Conservation (phyloP, 1,140 invertebrate species). For the Pteromalus puparum region DNA sequence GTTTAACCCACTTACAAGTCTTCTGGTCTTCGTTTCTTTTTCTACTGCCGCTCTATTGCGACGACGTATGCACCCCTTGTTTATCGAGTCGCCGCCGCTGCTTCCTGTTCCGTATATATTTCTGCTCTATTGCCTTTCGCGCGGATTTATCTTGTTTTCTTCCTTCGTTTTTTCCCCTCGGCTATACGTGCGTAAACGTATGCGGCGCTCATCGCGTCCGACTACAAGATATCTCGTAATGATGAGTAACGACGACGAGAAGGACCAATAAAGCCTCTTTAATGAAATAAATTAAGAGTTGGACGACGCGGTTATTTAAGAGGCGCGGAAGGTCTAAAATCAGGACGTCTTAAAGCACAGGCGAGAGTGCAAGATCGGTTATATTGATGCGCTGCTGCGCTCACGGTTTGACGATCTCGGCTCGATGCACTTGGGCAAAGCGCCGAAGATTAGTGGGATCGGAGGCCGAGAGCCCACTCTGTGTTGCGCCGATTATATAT, state of each 20-base stretch:
- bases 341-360: conserved; percentile 36
- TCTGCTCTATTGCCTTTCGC: background rate
- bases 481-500: conserved; percentile 66
- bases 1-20: conserved; percentile 55
- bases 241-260: background rate
- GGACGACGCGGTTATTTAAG: background rate
- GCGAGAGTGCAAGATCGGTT: conserved; percentile 51
- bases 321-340: background rate
- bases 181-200: background rate
- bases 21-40: conserved; percentile 46
- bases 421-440: conserved; percentile 45
- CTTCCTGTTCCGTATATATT: background rate
- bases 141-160: background rate
- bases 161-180: background rate
- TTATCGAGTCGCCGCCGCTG: conserved; percentile 31
- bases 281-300: background rate
- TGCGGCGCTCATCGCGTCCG: background rate
- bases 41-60: conserved; percentile 3
- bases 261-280: background rate
- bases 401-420: conserved; percentile 3
- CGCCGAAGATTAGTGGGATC: conserved; percentile 67
- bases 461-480: conserved; percentile 55
- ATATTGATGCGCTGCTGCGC: conserved; percentile 36
- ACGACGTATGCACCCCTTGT: conserved; percentile 2
- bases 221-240: background rate